Conservation (phyloP, 2,888 invertebrate genomes). For the Yponomeuta sedellus region DNA sequence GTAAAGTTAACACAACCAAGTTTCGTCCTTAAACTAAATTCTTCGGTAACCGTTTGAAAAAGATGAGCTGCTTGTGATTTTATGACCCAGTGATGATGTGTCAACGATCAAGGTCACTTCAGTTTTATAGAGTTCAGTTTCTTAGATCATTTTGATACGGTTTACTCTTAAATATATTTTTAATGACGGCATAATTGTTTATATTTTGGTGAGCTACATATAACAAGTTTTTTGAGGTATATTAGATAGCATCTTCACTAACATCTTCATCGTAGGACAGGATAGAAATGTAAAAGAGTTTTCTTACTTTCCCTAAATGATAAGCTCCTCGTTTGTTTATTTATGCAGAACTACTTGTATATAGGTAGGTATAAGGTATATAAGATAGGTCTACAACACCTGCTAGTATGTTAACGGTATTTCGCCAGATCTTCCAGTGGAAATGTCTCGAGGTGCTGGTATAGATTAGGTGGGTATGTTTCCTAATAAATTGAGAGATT, state of each 20-base stretch:
- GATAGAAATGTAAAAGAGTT: neutral
- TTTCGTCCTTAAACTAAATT: neutral
- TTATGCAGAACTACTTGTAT: constrained; percentile 14
- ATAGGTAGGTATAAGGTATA: neutral
- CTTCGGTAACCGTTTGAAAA: neutral
- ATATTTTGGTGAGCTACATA: neutral
- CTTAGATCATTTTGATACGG: constrained; percentile 31
- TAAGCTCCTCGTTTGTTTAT: constrained; percentile 56
- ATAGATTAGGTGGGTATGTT: neutral
- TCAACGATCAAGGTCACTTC: constrained; percentile 73
- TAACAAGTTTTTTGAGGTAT: constrained; percentile 49
- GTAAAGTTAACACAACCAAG: constrained; percentile 3
- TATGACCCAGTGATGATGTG: constrained; percentile 28
- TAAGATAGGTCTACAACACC: neutral
- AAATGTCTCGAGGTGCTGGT: neutral
- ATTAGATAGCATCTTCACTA: constrained; percentile 24
- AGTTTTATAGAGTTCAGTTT: constrained; percentile 46
- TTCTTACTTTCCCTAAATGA: constrained; percentile 51
- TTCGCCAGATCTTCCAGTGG: neutral
- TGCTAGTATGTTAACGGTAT: neutral
- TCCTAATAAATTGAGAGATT: constrained; percentile 5
- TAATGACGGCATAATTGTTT: neutral
- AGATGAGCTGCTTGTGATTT: neutral
- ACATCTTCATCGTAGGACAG: neutral
- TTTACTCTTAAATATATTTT: neutral